Conservation (phyloP, 2,797 vertebrate genomes). For the Remorina albescens region DNA sequence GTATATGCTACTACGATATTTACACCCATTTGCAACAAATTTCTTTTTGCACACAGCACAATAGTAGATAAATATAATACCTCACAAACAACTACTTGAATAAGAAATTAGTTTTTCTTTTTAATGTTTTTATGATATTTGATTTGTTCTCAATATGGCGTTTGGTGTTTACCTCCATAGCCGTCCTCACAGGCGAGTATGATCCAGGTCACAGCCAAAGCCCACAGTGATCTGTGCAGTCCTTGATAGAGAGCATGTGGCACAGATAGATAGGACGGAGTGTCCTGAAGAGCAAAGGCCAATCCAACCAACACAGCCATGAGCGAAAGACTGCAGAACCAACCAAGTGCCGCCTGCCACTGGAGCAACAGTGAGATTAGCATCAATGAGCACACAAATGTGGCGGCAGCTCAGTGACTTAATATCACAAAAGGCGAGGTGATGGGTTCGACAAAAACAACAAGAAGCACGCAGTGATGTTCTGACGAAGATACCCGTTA, state of each 20-base stretch:
- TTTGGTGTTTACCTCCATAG: constrained; percentile 81
- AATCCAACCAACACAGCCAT: constrained; percentile 81
- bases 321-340: constrained; percentile 80
- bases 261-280: constrained; percentile 65
- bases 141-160: background rate
- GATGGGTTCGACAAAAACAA: background rate
- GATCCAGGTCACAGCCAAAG: constrained; percentile 86
- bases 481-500: background rate
- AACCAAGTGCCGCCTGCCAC: constrained; percentile 85
- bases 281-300: constrained; percentile 82
- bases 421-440: background rate
- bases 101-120: no score
- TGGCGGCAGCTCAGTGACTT: no score
- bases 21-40: background rate
- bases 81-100: background rate
- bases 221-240: constrained; percentile 88
- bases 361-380: constrained; percentile 51
- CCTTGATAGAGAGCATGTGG: constrained; percentile 87
- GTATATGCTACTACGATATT: background rate
- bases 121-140: background rate
- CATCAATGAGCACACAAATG: background rate
- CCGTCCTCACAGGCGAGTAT: constrained; percentile 88
- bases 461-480: background rate
- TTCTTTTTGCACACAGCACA: background rate
- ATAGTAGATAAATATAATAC: background rate